These are phyloP conservation scores for Stigmatopora nigra DNA, from an alignment of 2,113 vertebrate species.

Conservation along the genomic window DNA sequence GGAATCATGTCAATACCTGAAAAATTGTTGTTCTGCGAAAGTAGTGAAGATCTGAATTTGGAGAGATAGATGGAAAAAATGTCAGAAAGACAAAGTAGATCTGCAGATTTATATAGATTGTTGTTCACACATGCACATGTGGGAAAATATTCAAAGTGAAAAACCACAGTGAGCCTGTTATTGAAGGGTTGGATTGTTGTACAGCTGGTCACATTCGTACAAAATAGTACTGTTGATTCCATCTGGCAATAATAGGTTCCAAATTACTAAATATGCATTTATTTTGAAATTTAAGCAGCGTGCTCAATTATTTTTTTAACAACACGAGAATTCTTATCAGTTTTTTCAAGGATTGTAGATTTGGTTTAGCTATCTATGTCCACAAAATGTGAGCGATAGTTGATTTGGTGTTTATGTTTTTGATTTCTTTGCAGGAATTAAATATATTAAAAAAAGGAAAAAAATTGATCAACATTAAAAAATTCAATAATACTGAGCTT, in stretches of 20 bases:
- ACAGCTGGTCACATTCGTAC: conserved; percentile 35
- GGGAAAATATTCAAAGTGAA: conserved; percentile 29
- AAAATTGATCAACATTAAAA: too few species aligned
- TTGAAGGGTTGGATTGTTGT: conserved; percentile 10
- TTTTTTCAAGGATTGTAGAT: too few species aligned
- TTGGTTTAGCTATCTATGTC: too few species aligned
- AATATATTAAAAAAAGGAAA: too few species aligned
- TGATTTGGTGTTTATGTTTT: too few species aligned
- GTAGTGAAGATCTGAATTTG: conserved; percentile 18
- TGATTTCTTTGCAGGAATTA: too few species aligned
- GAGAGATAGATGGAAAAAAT: neutral
- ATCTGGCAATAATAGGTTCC: conserved; percentile 17
- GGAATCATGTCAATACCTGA: conserved; percentile 36
- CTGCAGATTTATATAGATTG: conserved; percentile 16
- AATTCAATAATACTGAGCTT: too few species aligned
- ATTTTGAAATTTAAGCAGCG: too few species aligned
- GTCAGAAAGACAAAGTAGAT: conserved; percentile 14
- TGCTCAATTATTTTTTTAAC: too few species aligned
- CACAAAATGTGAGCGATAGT: too few species aligned
- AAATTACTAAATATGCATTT: neutral
- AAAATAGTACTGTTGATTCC: conserved; percentile 13
- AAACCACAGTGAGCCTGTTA: conserved; percentile 13
- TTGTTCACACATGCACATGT: conserved; percentile 13
- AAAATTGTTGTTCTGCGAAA: conserved; percentile 21
- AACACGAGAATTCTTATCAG: too few species aligned